Evolutionary conservation across 2,888 invertebrate species (phyloP), one percentile per base, ranked within the genome.

Genomic region (Limenitis camilla): DNA sequence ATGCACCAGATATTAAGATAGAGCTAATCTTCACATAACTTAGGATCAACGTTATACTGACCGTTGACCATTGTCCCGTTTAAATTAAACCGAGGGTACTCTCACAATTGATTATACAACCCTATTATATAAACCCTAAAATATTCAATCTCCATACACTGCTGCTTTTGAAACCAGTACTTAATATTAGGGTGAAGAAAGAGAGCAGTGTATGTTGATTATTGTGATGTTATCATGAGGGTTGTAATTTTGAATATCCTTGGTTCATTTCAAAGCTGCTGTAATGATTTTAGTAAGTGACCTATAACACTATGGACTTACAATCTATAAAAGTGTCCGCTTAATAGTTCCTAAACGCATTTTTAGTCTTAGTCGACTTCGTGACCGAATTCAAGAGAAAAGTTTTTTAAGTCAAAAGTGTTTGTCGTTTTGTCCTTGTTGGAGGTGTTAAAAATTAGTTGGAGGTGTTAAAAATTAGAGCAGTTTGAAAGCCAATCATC

Each of bases 1-100:
- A 84, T 78, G 72, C 72, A 63, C 65, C 66, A 72, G 78, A 80
- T 83, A 87, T 84, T 80, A 83, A 87, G 86, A 87, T 86, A 85
- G 70, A 72, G 80, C 80, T 87, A 87, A 87, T 86, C 86, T 82
- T 63, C 74, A 74, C 86, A 84, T 86, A 87, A 87, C 85, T 87
- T 83, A 86, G 85, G 83, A 81, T 85, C 73, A 78, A 69, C 73
- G 78, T 78, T 79, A 77, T 77, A 72, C 68, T 72, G 73, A 66
- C 69, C 72, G 65, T 78, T 85, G 85, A 85, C 86, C 86, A 84
- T 84, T 85, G 85, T 86, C 84, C 85, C 78, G 77, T 82, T 85
- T 85, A 85, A 87, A 79, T 87, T 85, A 85, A 83, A 82, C 81
- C 73, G 78, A 71, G 68, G 68, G 56, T 54, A 59, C 53, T 57